Percentiles rank a stretch among this genome's conserved stretches.
Conservation (phyloP, 2,797 vertebrate genomes). For the Danio tinwini region DNA sequence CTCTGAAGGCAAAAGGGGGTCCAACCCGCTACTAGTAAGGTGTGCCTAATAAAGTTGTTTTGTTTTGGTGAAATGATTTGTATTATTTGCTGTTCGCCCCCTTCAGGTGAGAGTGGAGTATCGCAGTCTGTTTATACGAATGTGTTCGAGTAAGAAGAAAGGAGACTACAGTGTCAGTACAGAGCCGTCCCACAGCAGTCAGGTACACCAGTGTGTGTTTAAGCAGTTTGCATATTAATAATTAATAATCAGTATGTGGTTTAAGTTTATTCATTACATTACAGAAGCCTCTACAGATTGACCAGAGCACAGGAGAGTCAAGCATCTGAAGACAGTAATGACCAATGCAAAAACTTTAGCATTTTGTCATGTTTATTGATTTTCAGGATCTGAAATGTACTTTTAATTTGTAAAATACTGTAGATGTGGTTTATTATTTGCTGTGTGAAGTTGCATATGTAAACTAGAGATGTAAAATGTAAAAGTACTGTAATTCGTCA, state of each 20-base stretch:
- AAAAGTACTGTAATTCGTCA: too few relatives aligned
- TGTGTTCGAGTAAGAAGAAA: not conserved
- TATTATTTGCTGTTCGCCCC: not conserved
- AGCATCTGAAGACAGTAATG: slow-evolving; percentile 35
- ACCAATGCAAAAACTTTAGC: too few relatives aligned
- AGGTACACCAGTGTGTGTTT: not conserved
- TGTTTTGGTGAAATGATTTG: not conserved
- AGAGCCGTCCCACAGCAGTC: not conserved
- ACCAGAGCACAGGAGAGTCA: slow-evolving; percentile 39
- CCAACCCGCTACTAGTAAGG: too few relatives aligned
- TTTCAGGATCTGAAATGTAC: too few relatives aligned
- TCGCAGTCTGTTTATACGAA: not conserved
- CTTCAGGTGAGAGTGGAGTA: slow-evolving; percentile 11
- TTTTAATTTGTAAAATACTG: too few relatives aligned
- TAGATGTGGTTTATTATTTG: too few relatives aligned
- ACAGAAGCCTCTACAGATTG: not conserved
- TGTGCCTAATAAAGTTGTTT: not conserved
- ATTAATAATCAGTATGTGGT: too few relatives aligned
- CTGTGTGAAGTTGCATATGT: too few relatives aligned
- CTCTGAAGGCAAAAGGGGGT: too few relatives aligned
- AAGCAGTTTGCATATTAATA: too few relatives aligned
- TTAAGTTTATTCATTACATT: not conserved
- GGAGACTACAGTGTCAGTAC: not conserved
- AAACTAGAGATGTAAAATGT: too few relatives aligned
- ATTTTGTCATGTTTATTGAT: too few relatives aligned